Conservation (phyloP, 1,140 invertebrate genomes). For the Andrena cerasifolii region DNA sequence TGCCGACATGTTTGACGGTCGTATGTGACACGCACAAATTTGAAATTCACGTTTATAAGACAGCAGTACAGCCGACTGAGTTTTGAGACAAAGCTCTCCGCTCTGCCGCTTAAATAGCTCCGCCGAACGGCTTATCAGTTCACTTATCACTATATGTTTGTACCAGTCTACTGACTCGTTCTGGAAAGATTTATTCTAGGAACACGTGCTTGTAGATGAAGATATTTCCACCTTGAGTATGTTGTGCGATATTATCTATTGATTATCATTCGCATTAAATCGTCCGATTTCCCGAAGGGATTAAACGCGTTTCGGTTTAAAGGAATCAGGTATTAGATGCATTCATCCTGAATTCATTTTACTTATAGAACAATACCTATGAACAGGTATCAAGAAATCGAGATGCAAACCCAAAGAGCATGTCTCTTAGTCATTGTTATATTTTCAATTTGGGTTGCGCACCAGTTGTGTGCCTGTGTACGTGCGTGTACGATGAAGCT, state of each 20-base stretch:
- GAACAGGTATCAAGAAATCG: too few species aligned
- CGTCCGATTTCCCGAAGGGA: too few species aligned
- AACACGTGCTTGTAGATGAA: conserved; percentile 1
- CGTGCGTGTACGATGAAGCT: too few species aligned
- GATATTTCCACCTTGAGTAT: background rate
- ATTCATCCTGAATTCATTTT: too few species aligned
- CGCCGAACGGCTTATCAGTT: conserved; percentile 46
- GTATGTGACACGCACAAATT: background rate
- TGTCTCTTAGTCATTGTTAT: too few species aligned
- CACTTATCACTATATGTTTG: conserved; percentile 54
- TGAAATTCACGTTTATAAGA: too few species aligned
- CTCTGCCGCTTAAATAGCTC: conserved; percentile 53
- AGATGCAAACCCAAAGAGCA: too few species aligned
- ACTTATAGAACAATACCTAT: too few species aligned
- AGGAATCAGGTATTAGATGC: too few species aligned
- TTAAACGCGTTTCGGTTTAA: too few species aligned
- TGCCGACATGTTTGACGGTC: conserved; percentile 38
- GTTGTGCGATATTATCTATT: background rate
- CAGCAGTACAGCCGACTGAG: background rate
- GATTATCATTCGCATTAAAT: background rate
- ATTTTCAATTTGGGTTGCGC: background rate
- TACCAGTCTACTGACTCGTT: conserved; percentile 24
- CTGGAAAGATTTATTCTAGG: conserved; percentile 52
- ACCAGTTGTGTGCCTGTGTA: too few species aligned
- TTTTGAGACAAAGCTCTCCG: background rate